Base-by-base conservation (phyloP, 2,888 invertebrate genomes). In the Sinotaia quadrata region DNA sequence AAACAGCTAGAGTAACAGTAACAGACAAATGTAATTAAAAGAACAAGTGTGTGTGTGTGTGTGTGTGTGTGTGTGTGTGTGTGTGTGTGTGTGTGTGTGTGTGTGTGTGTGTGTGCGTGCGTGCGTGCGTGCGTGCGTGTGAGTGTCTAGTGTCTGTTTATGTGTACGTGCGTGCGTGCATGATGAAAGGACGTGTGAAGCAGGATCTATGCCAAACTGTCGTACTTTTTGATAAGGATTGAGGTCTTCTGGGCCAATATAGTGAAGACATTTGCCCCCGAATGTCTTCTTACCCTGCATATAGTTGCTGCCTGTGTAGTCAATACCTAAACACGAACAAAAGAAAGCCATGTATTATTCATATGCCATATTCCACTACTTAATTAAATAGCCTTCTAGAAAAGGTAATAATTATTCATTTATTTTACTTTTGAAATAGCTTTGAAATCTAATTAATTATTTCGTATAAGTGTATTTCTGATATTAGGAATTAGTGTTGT, bases 191-290 rank as follows among this genome's bases (percentile, higher is more conserved):
- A 15, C n/a, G 44, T 15, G 15, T n/a, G n/a, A 44, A 44, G n/a
- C 44, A 44, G 44, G n/a, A 44, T n/a, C 10, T 12, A 41, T 41
- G 8, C 8, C 18, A 18, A 41, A 41, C 41, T 12, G 41, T 58
- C 73, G 57, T 63, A 82, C 83, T 73, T 78, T 74, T 74, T 84
- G 83, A 65, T 84, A 84, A 5, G 84, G 84, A 69, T 84, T 84
- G 18, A 58, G 67, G 2, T 72, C 60, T 33, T 57, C 67, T 5
- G 74, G 66, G 8, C 71, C 71, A 49, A 81, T 75, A 58, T 75
- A 63, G 67, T 84, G 84, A 10, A 84, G 73, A 60, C 80, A 78
- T 63, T 75, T 75, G 5, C 80, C 80, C 31, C 76, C 78, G 75
- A 85, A 84, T 0, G 82, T 79, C 47, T 70, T 71, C 33, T 72